Evolutionary conservation across 1,140 invertebrate genomes (phyloP), one percentile per base, ranked within the genome.

Genomic region (Orius insidiosus): DNA sequence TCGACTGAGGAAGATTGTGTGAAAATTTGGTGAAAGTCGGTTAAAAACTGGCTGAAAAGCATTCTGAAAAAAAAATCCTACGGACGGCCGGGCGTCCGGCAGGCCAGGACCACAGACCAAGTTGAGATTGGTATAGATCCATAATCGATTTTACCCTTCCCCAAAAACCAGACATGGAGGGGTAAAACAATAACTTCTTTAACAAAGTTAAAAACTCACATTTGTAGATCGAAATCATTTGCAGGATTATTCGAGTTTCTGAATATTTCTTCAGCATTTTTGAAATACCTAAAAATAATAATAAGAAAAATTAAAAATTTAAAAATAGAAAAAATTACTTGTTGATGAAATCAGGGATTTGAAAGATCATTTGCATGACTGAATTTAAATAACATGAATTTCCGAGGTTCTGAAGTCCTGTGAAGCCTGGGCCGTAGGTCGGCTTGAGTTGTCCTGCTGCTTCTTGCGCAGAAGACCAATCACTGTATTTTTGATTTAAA

Each of bases 351-450:
- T 88, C 81, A 2, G 88, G 87, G 53, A 97, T 77, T 3, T 72
- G 75, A 57, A 94, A 95, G 19, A 97, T 60, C 42, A 93, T 80
- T 69, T 86, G 74, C 56, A 78, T 67, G 13, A 57, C 49, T 46
- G 89, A 93, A 66, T 98, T 99, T 42, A 99, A 73, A 59, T 99
- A 99, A 66, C 96, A 99, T 1, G 90, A 92, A 65, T 97, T 98
- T 47, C 79, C 79, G 18, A 84, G 63, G 60, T 84, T 83, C 47
- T 65, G 60, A 48, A 83, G 59, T 24, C 94, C 94, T 1, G 93
- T 97, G 53, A 84, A 88, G 1, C 89, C 88, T 3, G 93, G 80
- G 0, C 95, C 96, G 62, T 80, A 85, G 34, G 95, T 58, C 0
- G 90, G 89, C 49, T 76, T 74, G 39, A 98, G 63, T 52, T 85